These are phyloP conservation scores for Leucoptera coffeella DNA, from an alignment of 2,888 invertebrate genomes.

Conservation along the genomic window DNA sequence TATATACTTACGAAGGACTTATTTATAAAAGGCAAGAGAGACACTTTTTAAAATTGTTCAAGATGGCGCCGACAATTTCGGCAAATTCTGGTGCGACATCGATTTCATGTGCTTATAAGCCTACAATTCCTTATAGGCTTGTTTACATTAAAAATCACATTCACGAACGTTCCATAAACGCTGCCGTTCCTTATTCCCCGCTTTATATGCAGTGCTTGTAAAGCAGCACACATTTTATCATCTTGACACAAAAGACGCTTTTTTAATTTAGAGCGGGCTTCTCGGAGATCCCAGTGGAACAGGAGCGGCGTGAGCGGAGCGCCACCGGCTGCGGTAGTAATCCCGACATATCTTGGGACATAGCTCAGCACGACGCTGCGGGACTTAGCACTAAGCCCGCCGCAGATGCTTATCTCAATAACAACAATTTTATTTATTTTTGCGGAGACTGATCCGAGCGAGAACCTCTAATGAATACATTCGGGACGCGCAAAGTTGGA, in stretches of 20 bases:
- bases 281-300: constrained; percentile 13
- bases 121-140: too few relatives aligned
- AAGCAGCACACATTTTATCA: constrained; percentile 1
- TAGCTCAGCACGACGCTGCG: constrained; percentile 46
- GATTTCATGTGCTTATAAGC: too few relatives aligned
- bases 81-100: too few relatives aligned
- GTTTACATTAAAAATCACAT: too few relatives aligned
- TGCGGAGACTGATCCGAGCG: constrained; percentile 43
- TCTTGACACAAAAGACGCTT: constrained; percentile 3
- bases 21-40: too few relatives aligned
- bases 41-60: too few relatives aligned
- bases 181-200: too few relatives aligned
- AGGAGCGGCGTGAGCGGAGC: constrained; percentile 12
- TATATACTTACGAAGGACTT: too few relatives aligned
- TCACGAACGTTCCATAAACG: too few relatives aligned
- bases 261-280: constrained; percentile 3
- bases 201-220: background rate
- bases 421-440: constrained; percentile 55
- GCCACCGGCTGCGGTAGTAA: constrained; percentile 27
- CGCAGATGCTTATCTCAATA: constrained; percentile 53
- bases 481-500: too few relatives aligned
- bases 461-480: too few relatives aligned
- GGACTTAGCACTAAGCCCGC: constrained; percentile 48
- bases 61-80: too few relatives aligned
- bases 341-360: constrained; percentile 49